Evolutionary conservation across 2,888 invertebrate species (phyloP).

Genomic region (Laspeyria flexula): DNA sequence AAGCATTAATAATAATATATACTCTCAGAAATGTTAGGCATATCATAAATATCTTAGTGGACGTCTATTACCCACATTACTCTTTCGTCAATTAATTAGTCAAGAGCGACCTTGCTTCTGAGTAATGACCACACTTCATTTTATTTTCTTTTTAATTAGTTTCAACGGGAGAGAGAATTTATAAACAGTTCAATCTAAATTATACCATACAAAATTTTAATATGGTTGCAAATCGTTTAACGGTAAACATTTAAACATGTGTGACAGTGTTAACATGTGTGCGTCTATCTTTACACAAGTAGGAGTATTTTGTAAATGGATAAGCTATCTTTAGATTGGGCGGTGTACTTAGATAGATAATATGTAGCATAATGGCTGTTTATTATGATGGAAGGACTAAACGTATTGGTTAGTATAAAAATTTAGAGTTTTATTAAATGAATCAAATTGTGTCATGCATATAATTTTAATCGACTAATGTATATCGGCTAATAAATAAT

Average conservation of each 20-base stretch:
- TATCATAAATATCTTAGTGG: conserved; percentile 48
- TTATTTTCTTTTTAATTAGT: conserved; percentile 71
- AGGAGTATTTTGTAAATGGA: conserved; percentile 51
- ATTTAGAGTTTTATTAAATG: no score
- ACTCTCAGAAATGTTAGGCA: conserved; percentile 24
- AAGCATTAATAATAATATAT: conserved; percentile 5
- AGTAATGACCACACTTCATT: conserved; percentile 64
- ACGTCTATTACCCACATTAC: conserved; percentile 52
- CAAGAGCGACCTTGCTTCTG: conserved; percentile 61
- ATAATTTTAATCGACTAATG: no score
- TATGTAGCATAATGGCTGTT: conserved; percentile 50
- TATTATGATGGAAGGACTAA: conserved; percentile 36
- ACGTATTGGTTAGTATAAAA: no score
- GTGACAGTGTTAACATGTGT: conserved; percentile 36
- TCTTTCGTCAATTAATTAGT: conserved; percentile 69
- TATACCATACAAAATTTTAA: conserved; percentile 18
- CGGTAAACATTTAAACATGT: conserved; percentile 24
- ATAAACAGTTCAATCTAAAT: conserved; percentile 22
- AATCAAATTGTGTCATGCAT: not conserved
- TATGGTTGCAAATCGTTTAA: conserved; percentile 40
- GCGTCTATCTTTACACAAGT: conserved; percentile 40
- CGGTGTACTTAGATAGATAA: conserved; percentile 47
- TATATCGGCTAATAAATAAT: no score
- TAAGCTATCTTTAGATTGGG: conserved; percentile 54
- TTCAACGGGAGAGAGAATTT: conserved; percentile 45